Evolutionary conservation across 2,797 vertebrate genomes (phyloP), one percentile per base, ranked within the genome.

Genomic region (Anniella stebbinsi): DNA sequence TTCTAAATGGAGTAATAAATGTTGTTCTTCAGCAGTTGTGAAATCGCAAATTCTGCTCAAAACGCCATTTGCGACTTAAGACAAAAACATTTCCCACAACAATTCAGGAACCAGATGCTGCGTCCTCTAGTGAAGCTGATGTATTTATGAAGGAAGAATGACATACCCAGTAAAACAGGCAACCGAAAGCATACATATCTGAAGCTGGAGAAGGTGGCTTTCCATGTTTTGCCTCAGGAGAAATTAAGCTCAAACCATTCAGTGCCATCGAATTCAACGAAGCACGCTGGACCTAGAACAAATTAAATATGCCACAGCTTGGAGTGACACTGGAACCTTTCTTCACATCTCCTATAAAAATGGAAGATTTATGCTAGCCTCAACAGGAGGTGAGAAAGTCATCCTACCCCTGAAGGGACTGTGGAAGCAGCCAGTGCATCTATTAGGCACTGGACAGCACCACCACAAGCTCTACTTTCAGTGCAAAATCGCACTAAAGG

Each of bases 101-200:
- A 51, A 25, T 67, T 69, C 48, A 54, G n/a, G 48, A 72, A 10
- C 1, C 4, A 70, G 2, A 57, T 66, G 10, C 8, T 72, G 66
- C 17, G 45, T 80, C 38, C 12, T 78, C 41, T 6, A 17, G 54
- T n/a, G 2, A 25, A 88, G 15, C 2, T n/a, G 36, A 48, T 45
- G 13, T 4, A 6, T 70, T 77, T 10, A 51, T 28, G 12, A 87
- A 38, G 2, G 28, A 51, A 87, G 91, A 92, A 18, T 70, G 92
- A 95, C 95, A 93, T 97, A 98, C 97, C 97, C 97, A 98, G 87
- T 97, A 94, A 48, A 98, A 94, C 80, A 98, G 95, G 80, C 97
- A 97, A 72, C 97, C 97, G 51, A 97, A 98, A 70, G 97, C 97
- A 94, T 97, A 98, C 91, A 98, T 96, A 92, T 98, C 98, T 72